Conservation (phyloP, 1,140 invertebrate species). For the Rhynchophorus ferrugineus region DNA sequence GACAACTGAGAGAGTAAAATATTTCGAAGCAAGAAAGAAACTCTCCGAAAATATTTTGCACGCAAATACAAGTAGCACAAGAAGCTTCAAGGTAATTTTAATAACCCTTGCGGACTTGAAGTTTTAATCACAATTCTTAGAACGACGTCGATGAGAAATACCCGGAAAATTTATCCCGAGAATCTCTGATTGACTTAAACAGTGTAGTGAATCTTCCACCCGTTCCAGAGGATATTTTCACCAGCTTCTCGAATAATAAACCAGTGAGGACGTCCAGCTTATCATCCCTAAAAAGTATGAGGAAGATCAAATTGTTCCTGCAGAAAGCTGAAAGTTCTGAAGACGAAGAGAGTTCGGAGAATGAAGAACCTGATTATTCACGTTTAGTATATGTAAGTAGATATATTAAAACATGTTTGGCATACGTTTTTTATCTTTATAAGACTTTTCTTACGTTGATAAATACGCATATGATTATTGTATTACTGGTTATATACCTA, state of each 20-base stretch:
- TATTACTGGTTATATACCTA: no score
- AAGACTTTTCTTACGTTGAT: no score
- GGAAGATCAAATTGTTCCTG: constrained; percentile 40
- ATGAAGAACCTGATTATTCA: constrained; percentile 34
- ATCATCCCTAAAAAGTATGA: constrained; percentile 40
- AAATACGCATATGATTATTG: no score
- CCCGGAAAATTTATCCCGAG: constrained; percentile 40
- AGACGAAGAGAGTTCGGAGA: constrained; percentile 37
- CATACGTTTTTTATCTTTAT: no score
- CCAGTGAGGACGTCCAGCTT: constrained; percentile 39
- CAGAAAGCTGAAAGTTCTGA: constrained; percentile 40
- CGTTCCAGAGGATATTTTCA: constrained; percentile 42
- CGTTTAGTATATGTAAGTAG: constrained; percentile 22
- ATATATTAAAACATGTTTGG: no score
- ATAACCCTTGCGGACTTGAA: no score
- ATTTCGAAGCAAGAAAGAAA: neutral
- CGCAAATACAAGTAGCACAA: neutral
- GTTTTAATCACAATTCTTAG: no score
- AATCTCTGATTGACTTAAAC: constrained; percentile 40
- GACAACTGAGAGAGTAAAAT: constrained; percentile 24
- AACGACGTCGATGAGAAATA: constrained; percentile 42
- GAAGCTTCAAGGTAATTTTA: constrained; percentile 2
- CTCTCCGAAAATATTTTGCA: neutral
- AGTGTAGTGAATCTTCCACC: constrained; percentile 40
- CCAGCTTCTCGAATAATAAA: constrained; percentile 34